Conservation (phyloP, 2,888 invertebrate genomes). For the Phalera bucephala region DNA sequence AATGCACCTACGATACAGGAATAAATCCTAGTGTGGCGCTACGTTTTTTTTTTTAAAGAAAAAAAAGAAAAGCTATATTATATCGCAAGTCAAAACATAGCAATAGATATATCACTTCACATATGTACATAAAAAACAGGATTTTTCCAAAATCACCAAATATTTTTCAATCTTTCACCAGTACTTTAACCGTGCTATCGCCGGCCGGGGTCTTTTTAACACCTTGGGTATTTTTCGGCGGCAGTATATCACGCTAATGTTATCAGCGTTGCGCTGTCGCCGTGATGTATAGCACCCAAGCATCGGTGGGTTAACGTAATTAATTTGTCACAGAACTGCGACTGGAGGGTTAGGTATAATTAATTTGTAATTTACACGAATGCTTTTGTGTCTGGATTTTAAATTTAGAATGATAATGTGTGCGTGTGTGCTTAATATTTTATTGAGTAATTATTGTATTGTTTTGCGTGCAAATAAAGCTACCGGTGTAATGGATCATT, state of each 20-base stretch:
- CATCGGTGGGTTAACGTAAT: constrained; percentile 74
- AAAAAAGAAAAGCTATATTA: no score
- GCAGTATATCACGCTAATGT: constrained; percentile 75
- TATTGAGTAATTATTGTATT: no score
- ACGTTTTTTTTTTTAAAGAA: no score
- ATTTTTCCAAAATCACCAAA: constrained; percentile 25
- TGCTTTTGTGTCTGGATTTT: constrained; percentile 7
- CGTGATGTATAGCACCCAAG: constrained; percentile 72
- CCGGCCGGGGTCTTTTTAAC: constrained; percentile 48
- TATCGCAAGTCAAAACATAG: no score
- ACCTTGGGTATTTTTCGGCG: constrained; percentile 52
- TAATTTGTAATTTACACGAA: constrained; percentile 53
- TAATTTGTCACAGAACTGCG: constrained; percentile 72
- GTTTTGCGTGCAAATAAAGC: no score
- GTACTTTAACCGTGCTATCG: constrained; percentile 45
- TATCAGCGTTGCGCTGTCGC: constrained; percentile 68
- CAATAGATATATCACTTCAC: no score
- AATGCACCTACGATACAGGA: no score
- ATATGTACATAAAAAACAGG: constrained; percentile 15
- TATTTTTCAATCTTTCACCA: constrained; percentile 46
- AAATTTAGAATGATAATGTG: no score
- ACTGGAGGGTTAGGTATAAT: constrained; percentile 45
- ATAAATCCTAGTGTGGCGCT: no score
- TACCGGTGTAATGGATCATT: no score
- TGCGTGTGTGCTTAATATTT: no score